A percentile compares a stretch with the other conserved stretches of the same genome.
These are phyloP conservation scores for Reticulitermes lucifugus DNA, from an alignment of 2,888 invertebrate genomes.

Conservation along the genomic window DNA sequence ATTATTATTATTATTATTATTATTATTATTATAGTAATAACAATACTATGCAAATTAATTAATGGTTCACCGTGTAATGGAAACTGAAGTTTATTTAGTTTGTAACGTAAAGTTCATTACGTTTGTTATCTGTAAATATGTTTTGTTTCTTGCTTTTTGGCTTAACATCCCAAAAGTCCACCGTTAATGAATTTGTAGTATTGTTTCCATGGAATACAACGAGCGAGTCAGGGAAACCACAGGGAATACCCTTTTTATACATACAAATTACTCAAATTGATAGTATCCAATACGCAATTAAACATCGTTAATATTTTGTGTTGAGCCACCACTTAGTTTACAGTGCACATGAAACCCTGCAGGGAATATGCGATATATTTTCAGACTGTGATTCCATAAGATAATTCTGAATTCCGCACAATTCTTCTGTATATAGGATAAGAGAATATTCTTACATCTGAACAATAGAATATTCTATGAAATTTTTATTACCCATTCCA, in stretches of 20 bases:
- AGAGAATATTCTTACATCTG: too few species aligned
- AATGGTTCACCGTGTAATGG: not conserved
- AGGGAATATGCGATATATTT: not conserved
- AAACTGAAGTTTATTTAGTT: not conserved
- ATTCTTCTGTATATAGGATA: too few species aligned
- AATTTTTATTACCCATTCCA: too few species aligned
- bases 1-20: too few species aligned
- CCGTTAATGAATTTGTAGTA: not conserved
- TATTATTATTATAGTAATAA: not conserved
- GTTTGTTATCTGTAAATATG: not conserved
- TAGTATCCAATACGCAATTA: not conserved
- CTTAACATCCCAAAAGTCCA: not conserved
- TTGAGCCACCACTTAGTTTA: not conserved
- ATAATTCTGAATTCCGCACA: not conserved
- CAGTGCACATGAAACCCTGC: not conserved
- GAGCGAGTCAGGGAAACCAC: not conserved
- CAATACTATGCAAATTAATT: not conserved
- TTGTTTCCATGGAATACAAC: not conserved
- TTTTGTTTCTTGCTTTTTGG: not conserved
- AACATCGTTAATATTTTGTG: slow-evolving; percentile 7
- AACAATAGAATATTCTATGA: too few species aligned
- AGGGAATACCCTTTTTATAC: not conserved
- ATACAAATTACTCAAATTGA: not conserved
- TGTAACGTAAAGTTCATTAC: not conserved
- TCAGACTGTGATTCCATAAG: not conserved